A percentile compares a stretch with the other conserved stretches of the same genome.
These are phyloP conservation scores for Archaeoteleia sp. DNA, from an alignment of 2,888 invertebrate species.

Conservation along the genomic window DNA sequence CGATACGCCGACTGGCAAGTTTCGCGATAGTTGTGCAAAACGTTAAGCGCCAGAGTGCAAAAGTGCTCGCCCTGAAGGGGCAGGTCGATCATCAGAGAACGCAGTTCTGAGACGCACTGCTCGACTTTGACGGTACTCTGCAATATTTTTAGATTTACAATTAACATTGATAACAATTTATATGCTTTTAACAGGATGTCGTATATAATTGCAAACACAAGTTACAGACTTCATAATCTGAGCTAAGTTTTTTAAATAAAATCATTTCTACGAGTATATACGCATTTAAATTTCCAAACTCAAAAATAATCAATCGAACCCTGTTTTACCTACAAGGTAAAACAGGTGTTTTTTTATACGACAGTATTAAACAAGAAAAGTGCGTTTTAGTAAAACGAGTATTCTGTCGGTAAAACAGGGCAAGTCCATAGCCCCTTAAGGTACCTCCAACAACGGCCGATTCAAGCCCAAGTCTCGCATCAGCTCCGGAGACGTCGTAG, in stretches of 20 bases:
- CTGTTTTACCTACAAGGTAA: too few species aligned
- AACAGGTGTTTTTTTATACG: background rate
- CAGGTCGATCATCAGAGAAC: conserved; percentile 81
- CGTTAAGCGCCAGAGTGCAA: conserved; percentile 82
- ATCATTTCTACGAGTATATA: too few species aligned
- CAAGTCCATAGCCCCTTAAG: too few species aligned
- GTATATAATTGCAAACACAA: too few species aligned
- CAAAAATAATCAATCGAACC: too few species aligned
- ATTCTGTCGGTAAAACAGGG: too few species aligned
- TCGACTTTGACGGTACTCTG: conserved; percentile 86
- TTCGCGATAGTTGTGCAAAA: conserved; percentile 84
- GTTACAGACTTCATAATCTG: too few species aligned
- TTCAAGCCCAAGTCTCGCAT: conserved; percentile 79
- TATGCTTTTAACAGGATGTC: too few species aligned
- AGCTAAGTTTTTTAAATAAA: too few species aligned
- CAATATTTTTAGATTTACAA: conserved; percentile 62
- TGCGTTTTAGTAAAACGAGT: conserved; percentile 12
- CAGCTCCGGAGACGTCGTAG: conserved; percentile 82
- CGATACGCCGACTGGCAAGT: conserved; percentile 85
- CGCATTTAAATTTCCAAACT: too few species aligned
- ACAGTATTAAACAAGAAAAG: background rate
- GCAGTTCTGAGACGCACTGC: conserved; percentile 81
- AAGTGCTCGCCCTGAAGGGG: conserved; percentile 86
- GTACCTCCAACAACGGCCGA: conserved; percentile 81
- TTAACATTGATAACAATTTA: too few species aligned